Base-by-base conservation (phyloP, 23 tunicate genomes). In the Ciona savignyi region DNA sequence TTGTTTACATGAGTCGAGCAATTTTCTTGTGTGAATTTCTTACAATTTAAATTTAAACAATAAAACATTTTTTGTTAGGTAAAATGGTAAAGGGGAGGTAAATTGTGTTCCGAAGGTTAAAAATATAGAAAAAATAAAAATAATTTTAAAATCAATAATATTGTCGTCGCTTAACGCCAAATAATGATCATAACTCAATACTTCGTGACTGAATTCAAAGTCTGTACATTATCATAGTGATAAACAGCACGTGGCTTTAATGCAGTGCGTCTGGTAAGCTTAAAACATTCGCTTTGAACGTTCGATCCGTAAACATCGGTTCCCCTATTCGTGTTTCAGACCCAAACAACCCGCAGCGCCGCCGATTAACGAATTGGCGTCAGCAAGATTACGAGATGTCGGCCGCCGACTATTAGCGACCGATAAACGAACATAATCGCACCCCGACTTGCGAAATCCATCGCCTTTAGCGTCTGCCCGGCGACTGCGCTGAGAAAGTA, bases 291-390 rank as follows among this genome's bases (percentile, higher is more conserved):
- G 56, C 56, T 42, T 42, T 42, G 56, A 42, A 42, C 56, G 56
- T 15, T 42, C 15, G 56, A 42, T 6, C 15, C 15, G 15, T 42
- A 42, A 42, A 42, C 56, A 42, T 6, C 11, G 15, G 56, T 42
- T 6, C 56, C 56, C 56, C 11, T 15, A 6, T 15, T 42, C 11
- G 56, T 42, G 56, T 42, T 42, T 42, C 70, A 27, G 31, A 29
- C 30, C 29, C 31, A 66, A 33, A 70, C 74, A 70, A 70, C 51
- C 23, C 26, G 51, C 25, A 33, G 22, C 60, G 74, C 56, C 64
- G 65, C 30, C 74, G 86, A 73, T 73, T 81, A 81, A 73, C 31
- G 73, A 60, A 25, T 48, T 74, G 86, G 78, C 86, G 86, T 81
- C 86, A 35, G 74, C 3, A 66, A 74, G 86, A 81, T 81, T 73